Evolutionary conservation across 64 coral and sea anemone species (phyloP).

Genomic region (Orbicella faveolata): DNA sequence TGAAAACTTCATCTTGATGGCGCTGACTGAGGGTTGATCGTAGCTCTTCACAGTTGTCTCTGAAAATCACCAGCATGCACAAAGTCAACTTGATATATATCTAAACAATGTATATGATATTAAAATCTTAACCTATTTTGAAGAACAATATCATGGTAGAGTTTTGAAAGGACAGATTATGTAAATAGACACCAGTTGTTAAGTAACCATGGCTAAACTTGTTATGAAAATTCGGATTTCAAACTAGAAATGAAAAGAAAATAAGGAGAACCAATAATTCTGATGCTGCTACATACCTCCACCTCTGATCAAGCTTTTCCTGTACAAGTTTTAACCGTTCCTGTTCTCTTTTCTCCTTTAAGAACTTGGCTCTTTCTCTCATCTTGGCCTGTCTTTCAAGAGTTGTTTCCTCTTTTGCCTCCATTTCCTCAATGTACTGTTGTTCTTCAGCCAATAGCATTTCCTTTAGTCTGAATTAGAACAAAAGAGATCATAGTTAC

Average conservation of each 20-base stretch:
- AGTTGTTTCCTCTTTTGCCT: conserved; percentile 93
- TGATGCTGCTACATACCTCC: conserved; percentile 67
- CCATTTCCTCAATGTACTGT: conserved; percentile 87
- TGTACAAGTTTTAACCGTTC: conserved; percentile 85
- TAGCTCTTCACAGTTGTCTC: conserved; percentile 94
- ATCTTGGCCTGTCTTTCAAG: conserved; percentile 98
- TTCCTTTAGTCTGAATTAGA: conserved; percentile 67
- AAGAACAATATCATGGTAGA: no score
- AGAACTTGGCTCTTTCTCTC: conserved; percentile 93
- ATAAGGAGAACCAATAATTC: no score
- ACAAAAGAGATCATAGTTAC: not conserved
- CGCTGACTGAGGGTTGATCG: conserved; percentile 66
- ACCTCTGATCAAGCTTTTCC: conserved; percentile 96
- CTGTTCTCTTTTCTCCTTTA: conserved; percentile 91
- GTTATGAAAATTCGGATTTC: no score
- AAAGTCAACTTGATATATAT: not conserved
- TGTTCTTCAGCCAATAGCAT: conserved; percentile 88
- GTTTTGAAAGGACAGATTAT: no score
- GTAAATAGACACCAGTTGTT: no score
- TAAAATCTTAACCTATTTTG: no score
- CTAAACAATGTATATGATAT: not conserved
- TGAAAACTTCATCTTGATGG: conserved; percentile 90
- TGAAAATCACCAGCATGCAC: conserved; percentile 12
- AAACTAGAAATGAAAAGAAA: no score
- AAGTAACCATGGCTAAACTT: no score